Evolutionary conservation across 2,888 invertebrate species (phyloP).

Genomic region (Drosophila barbarae): DNA sequence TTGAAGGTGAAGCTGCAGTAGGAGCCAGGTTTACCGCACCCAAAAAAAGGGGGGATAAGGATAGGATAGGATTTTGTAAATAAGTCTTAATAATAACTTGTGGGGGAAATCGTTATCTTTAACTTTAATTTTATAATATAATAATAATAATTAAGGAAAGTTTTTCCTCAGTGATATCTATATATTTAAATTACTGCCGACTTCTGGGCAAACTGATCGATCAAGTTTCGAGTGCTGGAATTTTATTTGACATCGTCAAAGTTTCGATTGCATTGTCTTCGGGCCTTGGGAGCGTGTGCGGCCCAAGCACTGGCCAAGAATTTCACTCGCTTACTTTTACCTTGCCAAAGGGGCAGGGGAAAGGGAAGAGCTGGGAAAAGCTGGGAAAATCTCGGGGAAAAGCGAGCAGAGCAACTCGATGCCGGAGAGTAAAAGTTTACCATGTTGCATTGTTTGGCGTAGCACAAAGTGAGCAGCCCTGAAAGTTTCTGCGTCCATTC

Average conservation of each 20-base stretch:
- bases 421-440: constrained; percentile 28
- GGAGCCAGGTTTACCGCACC: not conserved
- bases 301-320: constrained; percentile 10
- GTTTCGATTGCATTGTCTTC: constrained; percentile 40
- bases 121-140: too few relatives aligned
- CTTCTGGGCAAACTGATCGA: constrained; percentile 7
- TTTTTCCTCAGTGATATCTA: not conserved
- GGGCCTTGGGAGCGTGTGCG: constrained; percentile 14
- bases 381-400: not conserved
- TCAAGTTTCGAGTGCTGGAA: constrained; percentile 23
- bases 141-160: too few relatives aligned
- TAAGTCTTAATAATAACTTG: too few relatives aligned
- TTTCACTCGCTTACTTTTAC: constrained; percentile 8
- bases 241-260: constrained; percentile 24
- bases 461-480: constrained; percentile 41
- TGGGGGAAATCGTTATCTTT: too few relatives aligned
- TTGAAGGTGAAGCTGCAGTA: constrained; percentile 30
- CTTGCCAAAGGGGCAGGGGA: not conserved
- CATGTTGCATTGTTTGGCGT: constrained; percentile 41
- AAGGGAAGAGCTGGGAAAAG: not conserved
- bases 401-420: constrained; percentile 7
- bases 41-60: not conserved
- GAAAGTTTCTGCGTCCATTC: constrained; percentile 45
- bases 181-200: not conserved
- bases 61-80: not conserved